Base-by-base conservation (phyloP, 2,888 invertebrate genomes). In the Drosophila parthenogenetica region DNA sequence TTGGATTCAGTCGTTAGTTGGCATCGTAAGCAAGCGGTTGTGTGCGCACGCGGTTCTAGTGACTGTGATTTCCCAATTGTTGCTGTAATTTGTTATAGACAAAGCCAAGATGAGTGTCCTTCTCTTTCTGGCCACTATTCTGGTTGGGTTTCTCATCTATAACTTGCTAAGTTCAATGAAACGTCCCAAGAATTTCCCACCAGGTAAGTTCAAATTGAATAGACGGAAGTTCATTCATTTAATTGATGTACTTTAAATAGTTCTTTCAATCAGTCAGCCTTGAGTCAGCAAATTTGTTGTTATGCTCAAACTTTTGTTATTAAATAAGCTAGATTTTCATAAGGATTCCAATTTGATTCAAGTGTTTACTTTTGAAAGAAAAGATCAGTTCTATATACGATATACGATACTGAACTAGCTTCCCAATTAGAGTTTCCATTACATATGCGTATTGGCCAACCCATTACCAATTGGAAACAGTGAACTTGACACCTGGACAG, bases 131-230 rank as follows among this genome's bases (percentile, higher is more conserved):
- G 66, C 79, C 13, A 61, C 73, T 1, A 60, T 75, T 39, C 35
- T 90, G 14, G 54, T 90, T 54, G 84, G 81, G 4, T 82, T 69
- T 57, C 35, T 87, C 10, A 59, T 90, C 13, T 89, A 83, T 72
- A 80, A 78, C 49, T 45, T 91, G 32, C 49, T 88, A 2, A 80
- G 64, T 16, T 90, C 90, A 2, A 69, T 80, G 14, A 78, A 77
- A 49, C 79, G 91, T 7, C 91, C 91, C 0, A 68, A 67, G 42
- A 90, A 91, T 62, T 91, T 89, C 79, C 91, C 91, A 29, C 91
- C 91, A 74, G 91, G 91, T 91, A 48, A 87, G 87, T 42, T 39
- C 5, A 14, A 17, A 53, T 35, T n/a, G 3, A 25, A n/a, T 25
- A 25, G 29, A 49, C 17, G 43, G 5, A 22, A 49, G 49, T 35